Base-by-base conservation (phyloP, 2,888 invertebrate genomes). In the Periphyllus acericola region DNA sequence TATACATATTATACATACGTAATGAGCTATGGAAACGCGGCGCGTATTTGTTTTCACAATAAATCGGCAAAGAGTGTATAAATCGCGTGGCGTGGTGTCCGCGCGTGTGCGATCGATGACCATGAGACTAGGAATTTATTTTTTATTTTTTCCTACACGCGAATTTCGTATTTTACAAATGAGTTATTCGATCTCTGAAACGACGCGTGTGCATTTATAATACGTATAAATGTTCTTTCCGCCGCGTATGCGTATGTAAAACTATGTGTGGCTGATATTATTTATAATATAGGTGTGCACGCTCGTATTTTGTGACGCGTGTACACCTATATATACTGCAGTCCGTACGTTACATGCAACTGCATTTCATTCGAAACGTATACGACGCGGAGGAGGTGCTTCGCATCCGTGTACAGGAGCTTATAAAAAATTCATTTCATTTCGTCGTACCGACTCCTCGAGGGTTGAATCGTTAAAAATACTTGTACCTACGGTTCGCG, bases 141-240 rank as follows among this genome's bases (percentile, higher is more conserved):
- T 74, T 36, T 36, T 36, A 25, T 74, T 74, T 36, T 72, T 34
- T 3, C 17, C 6, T 9, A 25, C 36, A 25, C 36, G 25, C 36
- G 40, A 21, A 66, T 66, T 74, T 74, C 74, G 17, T 83, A 21
- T 75, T 74, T 74, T 83, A 74, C 52, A 74, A 74, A 83, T 74
- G 74, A 74, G n/a, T 83, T 83, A 83, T 74, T 75, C 19, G 34
- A 74, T 36, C n/a, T 60, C 32, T 29, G 82, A 52, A 25, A 83
- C 82, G 32, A 60, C 21, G 21, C 25, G 60, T 6, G 25, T 8
- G 60, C 60, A 1, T 55, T 25, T 17, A n/a, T 40, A 71, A 32
- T 3, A 80, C 80, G 34, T 66, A 14, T 34, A 55, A 66, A 66
- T 21, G 74, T 74, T 40, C 1, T 19, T 80, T 66, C 19, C 40